Percentiles rank a stretch among this genome's conserved stretches.
Evolutionary conservation across 2,888 invertebrate genomes (phyloP).

Genomic region (Dastarcus helophoroides): DNA sequence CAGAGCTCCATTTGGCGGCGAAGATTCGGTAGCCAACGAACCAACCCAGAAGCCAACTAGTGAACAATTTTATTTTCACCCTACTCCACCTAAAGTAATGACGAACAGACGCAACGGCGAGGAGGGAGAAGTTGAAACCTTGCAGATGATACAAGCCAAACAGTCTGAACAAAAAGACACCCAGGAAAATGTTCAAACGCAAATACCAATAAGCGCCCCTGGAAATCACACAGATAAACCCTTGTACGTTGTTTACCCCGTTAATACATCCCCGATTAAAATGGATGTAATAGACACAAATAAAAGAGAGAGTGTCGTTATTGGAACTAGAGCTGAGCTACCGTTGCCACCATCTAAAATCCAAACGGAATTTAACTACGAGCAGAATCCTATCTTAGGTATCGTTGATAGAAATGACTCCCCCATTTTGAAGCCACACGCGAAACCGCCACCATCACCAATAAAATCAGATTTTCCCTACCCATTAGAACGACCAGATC

Average conservation of each 20-base stretch:
- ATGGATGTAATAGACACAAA: conserved; percentile 34
- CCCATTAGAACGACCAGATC: conserved; percentile 48
- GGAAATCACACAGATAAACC: conserved; percentile 28
- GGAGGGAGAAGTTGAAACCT: conserved; percentile 47
- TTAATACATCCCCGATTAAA: conserved; percentile 42
- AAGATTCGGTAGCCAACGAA: conserved; percentile 26
- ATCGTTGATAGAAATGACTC: conserved; percentile 33
- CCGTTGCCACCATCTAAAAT: conserved; percentile 34
- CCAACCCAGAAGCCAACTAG: conserved; percentile 15
- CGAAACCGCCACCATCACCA: conserved; percentile 23
- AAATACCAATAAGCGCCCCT: conserved; percentile 6
- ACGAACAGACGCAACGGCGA: conserved; percentile 35
- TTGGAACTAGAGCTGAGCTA: conserved; percentile 44
- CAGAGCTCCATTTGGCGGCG: conserved; percentile 17
- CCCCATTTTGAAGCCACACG: conserved; percentile 36
- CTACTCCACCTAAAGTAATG: conserved; percentile 37
- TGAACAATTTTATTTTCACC: conserved; percentile 27
- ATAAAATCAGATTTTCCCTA: conserved; percentile 53
- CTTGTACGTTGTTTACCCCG: conserved; percentile 47
- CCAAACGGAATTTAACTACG: conserved; percentile 28
- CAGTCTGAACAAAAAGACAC: conserved; percentile 32
- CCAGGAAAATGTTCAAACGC: conserved; percentile 17
- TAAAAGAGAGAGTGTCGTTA: conserved; percentile 42
- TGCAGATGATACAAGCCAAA: conserved; percentile 57
- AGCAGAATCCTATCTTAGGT: conserved; percentile 38